Evolutionary conservation across 2,888 invertebrate genomes (phyloP).

Genomic region (Agrochola macilenta): DNA sequence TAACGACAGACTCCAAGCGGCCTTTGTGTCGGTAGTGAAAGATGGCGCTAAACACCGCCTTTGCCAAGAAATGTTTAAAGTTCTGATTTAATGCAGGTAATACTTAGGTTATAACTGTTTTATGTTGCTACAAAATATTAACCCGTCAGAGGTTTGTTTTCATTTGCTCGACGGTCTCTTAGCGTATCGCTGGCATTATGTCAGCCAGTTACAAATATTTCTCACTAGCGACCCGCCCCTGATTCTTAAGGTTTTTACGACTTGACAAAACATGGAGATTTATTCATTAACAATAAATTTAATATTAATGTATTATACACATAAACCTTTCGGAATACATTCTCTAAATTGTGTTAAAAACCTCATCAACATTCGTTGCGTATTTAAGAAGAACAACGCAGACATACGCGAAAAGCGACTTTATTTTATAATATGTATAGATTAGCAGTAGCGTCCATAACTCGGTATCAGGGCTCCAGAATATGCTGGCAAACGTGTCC

Average conservation of each 20-base stretch:
- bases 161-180: not conserved
- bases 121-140: slow-evolving; percentile 9
- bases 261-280: too few relatives aligned
- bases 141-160: slow-evolving; percentile 11
- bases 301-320: too few relatives aligned
- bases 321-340: too few relatives aligned
- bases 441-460: not conserved
- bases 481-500: not conserved
- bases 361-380: too few relatives aligned
- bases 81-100: slow-evolving; percentile 16
- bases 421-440: too few relatives aligned
- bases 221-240: too few relatives aligned
- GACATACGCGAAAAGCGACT: too few relatives aligned
- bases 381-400: too few relatives aligned
- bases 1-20: slow-evolving; percentile 37
- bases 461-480: too few relatives aligned
- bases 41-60: slow-evolving; percentile 48
- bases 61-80: slow-evolving; percentile 28
- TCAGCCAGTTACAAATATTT: not conserved
- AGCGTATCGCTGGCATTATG: not conserved
- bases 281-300: too few relatives aligned
- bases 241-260: too few relatives aligned
- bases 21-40: slow-evolving; percentile 33
- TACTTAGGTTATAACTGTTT: slow-evolving; percentile 35
- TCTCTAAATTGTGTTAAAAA: too few relatives aligned